Evolutionary conservation across 2,797 vertebrate genomes (phyloP), one percentile per base, ranked within the genome.

Genomic region (Oryzias dopingdopingensis): DNA sequence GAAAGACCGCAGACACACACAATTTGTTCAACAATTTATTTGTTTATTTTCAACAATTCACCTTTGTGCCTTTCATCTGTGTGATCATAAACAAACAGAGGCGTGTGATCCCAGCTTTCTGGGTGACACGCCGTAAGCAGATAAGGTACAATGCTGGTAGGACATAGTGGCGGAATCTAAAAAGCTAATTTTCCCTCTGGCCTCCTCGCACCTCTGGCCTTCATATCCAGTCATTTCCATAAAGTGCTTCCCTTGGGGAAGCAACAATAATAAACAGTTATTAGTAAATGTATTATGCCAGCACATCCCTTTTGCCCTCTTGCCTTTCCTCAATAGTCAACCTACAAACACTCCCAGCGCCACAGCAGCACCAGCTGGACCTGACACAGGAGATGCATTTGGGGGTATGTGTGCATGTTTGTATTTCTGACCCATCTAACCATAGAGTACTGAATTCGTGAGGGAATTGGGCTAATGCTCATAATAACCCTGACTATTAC

Each of bases 211-310:
- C 79, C 82, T 85, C 74, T 86, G 82, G 77, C 82, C 76, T 85
- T 79, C 74, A 76, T 83, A 84, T 85, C 61, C 80, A 81, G 59
- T 67, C 75, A 90, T 90, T 86, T 90, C 84, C 89, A 90, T 90
- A 86, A 89, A 90, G 82, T 83, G 83, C 79, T 74, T 67, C 84
- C 85, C 88, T 77, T 74, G 77, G 87, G 85, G 85, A 88, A 80
- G 74, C 80, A 81, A 83, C 86, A 88, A 87, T 89, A 91, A 92
- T 88, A 90, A 90, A 88, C 86, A 88, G 86, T 90, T 91, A 91
- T 90, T 91, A 90, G 87, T 86, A 83, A 90, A 90, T 89, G 89
- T 87, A 90, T 92, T 91, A 90, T 81, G 74, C 78, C 87, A 78
- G 66, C 68, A 78, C 73, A 76, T 85, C 84, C 86, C 85, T 87